Conservation (phyloP, 2,888 invertebrate genomes). For the Leptopilina myrica region DNA sequence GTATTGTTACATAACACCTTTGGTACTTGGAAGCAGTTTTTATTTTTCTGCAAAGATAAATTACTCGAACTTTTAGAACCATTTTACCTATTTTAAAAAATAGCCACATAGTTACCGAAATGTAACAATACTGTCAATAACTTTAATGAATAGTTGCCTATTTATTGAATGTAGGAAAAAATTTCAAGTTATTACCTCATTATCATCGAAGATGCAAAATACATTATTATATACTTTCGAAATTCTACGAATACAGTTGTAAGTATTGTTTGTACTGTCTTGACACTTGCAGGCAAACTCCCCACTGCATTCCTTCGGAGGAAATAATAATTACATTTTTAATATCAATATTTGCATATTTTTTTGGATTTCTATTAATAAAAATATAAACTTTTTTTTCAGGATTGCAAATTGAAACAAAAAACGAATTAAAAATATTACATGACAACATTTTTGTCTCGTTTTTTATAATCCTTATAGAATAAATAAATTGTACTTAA, state of each 20-base stretch:
- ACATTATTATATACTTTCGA: constrained; percentile 79
- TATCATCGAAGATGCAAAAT: constrained; percentile 82
- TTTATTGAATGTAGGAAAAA: not conserved
- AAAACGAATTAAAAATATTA: too few species aligned
- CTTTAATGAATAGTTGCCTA: too few species aligned
- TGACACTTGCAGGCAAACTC: constrained; percentile 90
- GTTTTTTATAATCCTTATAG: too few species aligned
- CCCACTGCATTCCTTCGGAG: constrained; percentile 81
- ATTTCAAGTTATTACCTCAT: constrained; percentile 74
- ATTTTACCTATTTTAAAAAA: too few species aligned
- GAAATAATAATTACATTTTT: not conserved
- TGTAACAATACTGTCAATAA: too few species aligned
- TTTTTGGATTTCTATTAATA: not conserved
- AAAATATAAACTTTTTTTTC: not conserved
- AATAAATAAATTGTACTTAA: too few species aligned
- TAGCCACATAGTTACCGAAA: too few species aligned
- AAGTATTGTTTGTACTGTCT: constrained; percentile 91
- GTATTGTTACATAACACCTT: not conserved
- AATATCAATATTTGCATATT: constrained; percentile 8
- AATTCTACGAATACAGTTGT: constrained; percentile 85
- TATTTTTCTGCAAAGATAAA: too few species aligned
- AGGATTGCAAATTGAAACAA: too few species aligned
- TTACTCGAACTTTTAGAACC: too few species aligned
- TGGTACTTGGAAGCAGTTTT: too few species aligned
- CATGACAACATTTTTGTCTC: too few species aligned